A percentile compares a stretch with the other conserved stretches of the same genome.
Evolutionary conservation across 2,113 vertebrate species (phyloP).

Genomic region (Rhinoptilus africanus): DNA sequence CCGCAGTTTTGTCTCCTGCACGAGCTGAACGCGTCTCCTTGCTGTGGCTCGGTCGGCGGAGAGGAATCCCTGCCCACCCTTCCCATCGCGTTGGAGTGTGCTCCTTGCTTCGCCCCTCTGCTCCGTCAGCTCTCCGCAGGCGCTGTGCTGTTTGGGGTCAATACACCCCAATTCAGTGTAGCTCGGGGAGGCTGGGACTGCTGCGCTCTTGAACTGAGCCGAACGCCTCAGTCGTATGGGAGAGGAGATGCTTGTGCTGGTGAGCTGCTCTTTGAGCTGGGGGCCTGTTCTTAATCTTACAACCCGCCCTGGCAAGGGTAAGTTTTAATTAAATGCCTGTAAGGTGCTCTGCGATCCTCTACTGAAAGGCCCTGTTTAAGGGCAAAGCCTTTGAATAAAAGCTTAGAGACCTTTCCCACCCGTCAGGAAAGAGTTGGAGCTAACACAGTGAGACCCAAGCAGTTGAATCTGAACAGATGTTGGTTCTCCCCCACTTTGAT

Average conservation of each 20-base stretch:
- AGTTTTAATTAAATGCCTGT: conserved; percentile 25
- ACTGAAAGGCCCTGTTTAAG: not conserved
- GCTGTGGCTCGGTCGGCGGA: not conserved
- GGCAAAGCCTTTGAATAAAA: not conserved
- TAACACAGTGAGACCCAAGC: conserved; percentile 22
- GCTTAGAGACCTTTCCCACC: conserved; percentile 23
- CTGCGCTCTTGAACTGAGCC: not conserved
- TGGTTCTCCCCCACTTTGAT: not conserved
- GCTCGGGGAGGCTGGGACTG: not conserved
- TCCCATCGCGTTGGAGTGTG: not conserved
- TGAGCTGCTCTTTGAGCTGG: not conserved
- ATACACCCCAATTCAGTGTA: not conserved
- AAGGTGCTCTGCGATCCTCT: not conserved
- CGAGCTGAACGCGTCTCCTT: not conserved
- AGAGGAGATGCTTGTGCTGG: conserved; percentile 6
- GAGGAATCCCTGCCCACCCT: accelerated
- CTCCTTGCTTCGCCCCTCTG: not conserved
- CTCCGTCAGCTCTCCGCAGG: not conserved
- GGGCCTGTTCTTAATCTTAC: not conserved
- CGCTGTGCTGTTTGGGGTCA: not conserved
- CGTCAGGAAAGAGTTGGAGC: not conserved
- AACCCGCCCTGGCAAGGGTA: not conserved
- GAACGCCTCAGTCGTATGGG: accelerated
- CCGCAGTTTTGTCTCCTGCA: accelerated
- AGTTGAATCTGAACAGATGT: conserved; percentile 19